Evolutionary conservation across 2,888 invertebrate genomes (phyloP), one percentile per base, ranked within the genome.

Genomic region (Phania funesta): DNA sequence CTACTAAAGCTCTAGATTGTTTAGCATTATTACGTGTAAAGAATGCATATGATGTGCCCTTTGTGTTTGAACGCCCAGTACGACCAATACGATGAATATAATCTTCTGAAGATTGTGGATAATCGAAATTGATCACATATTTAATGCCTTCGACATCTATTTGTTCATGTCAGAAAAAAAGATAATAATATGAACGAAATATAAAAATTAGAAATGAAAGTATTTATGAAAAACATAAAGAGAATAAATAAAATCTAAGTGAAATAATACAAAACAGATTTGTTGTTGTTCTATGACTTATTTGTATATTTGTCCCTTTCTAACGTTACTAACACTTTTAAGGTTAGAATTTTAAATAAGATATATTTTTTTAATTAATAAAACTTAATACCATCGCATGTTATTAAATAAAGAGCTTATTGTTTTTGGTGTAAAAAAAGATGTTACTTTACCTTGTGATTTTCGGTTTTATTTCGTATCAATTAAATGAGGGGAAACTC

Each of bases 61-160:
- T 96, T 86, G 95, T 94, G 90, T 96, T 94, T 50, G 95, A 95
- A 67, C 98, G 94, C 67, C 97, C 98, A 48, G 98, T 98, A 87
- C 98, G 94, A 77, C 98, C 98, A 91, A 98, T 98, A 84, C 98
- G 95, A 92, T 98, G 98, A 88, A 98, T 97, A 91, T 98, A 98
- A 92, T 98, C 98, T 91, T 98, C 98, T 71, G 97, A 97, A 80
- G 96, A 97, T 91, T 96, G 96, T 74, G 98, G 98, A 92, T 97
- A 98, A 92, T 98, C 98, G 93, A 95, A 98, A 93, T 98, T 98
- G 90, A 98, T 96, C 85, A 98, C 98, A 92, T 95, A 97, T 92
- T 97, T 97, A 88, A 98, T 97, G 90, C 98, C 98, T 91, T 97
- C 97, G 89, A 98, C 98, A 94, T 98, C 98, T 98, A 26, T 48